Percentiles rank a stretch among this genome's conserved stretches.
Evolutionary conservation across 2,113 vertebrate species (phyloP).

Genomic region (Riparia riparia): DNA sequence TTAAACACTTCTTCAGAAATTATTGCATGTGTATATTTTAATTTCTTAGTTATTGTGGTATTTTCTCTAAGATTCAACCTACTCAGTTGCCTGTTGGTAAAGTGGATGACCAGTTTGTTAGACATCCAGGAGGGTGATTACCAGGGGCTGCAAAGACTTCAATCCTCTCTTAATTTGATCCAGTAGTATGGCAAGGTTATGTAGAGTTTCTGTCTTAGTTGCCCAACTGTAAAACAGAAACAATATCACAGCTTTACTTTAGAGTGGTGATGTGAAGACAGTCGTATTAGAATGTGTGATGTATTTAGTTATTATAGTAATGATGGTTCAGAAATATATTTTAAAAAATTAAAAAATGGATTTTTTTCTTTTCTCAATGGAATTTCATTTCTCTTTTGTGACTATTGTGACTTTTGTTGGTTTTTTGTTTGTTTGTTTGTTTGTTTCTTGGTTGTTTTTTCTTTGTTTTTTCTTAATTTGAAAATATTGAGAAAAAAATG

Average conservation of each 20-base stretch:
- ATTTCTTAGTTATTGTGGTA: not conserved
- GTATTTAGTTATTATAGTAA: not conserved
- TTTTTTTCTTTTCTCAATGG: not conserved
- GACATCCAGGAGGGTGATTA: not conserved
- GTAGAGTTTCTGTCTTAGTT: not conserved
- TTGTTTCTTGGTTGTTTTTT: not conserved
- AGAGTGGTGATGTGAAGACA: not conserved
- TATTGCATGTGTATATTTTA: not conserved
- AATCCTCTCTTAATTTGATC: not conserved
- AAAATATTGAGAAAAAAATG: not conserved
- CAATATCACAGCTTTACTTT: not conserved
- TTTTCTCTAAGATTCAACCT: not conserved
- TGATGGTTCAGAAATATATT: not conserved
- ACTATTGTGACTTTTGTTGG: no score
- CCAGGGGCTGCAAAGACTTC: not conserved
- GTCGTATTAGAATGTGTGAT: accelerated
- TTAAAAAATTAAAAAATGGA: not conserved
- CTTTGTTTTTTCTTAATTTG: not conserved
- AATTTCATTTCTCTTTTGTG: not conserved
- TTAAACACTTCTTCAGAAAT: not conserved
- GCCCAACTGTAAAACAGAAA: not conserved
- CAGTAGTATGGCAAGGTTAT: not conserved
- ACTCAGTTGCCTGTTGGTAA: not conserved
- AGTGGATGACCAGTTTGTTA: not conserved
- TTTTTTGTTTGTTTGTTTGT: no score